phyloP scores from a whole-genome alignment of 2,888 invertebrate species.

The Myathropa florea region DNA sequence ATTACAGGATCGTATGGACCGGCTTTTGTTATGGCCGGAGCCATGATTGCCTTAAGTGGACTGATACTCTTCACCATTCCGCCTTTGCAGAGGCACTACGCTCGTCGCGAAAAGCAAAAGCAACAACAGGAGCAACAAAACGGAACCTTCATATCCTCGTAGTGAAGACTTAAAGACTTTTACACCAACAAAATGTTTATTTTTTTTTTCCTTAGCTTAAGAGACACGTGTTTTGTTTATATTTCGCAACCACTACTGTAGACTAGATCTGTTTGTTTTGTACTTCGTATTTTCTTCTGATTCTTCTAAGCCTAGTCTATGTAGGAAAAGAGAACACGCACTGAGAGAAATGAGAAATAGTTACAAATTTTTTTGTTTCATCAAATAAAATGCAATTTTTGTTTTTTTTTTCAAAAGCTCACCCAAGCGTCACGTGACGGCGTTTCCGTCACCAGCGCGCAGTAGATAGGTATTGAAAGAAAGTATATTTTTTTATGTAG shows the following conservation, averaged over 20 bases:
- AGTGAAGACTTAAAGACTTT: conserved; percentile 16
- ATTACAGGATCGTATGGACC: conserved; percentile 88
- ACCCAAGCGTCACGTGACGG: background rate
- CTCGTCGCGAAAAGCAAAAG: conserved; percentile 59
- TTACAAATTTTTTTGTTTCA: conserved; percentile 3
- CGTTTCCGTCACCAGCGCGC: background rate
- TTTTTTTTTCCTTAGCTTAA: conserved; percentile 11
- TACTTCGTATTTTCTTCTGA: conserved; percentile 7
- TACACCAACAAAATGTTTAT: background rate
- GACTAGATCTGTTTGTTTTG: conserved; percentile 12
- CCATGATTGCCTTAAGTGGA: conserved; percentile 92
- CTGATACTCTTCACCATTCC: conserved; percentile 93
- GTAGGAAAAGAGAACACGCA: conserved; percentile 36
- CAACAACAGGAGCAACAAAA: conserved; percentile 42
- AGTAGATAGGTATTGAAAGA: background rate
- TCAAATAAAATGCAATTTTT: background rate
- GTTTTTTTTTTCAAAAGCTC: background rate
- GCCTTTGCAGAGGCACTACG: conserved; percentile 83
- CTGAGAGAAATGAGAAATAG: conserved; percentile 33
- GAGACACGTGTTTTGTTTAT: conserved; percentile 5
- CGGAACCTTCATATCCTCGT: conserved; percentile 38
- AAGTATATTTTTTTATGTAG: background rate
- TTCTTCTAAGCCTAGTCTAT: background rate
- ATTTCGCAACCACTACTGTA: background rate
- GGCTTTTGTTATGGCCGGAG: conserved; percentile 94